Conservation (phyloP, 2,113 vertebrate genomes). For the Toxotes jaculatrix region DNA sequence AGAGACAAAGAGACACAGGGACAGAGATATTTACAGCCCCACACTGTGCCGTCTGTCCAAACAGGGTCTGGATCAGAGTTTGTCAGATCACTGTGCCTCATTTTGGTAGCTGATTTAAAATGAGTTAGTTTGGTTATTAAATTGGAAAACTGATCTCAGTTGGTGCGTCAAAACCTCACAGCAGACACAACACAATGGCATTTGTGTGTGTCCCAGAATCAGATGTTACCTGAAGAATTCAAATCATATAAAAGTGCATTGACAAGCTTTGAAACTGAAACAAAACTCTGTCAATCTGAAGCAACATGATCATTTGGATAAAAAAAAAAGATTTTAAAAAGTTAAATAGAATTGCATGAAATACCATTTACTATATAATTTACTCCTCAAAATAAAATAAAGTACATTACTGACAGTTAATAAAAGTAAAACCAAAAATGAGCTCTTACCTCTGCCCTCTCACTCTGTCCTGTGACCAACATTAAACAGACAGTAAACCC, state of each 20-base stretch:
- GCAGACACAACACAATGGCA: background rate
- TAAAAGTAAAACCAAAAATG: background rate
- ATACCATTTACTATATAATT: background rate
- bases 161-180: background rate
- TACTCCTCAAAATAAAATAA: slow-evolving; percentile 1
- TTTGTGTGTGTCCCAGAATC: background rate
- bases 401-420: background rate
- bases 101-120: background rate
- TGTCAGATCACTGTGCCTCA: background rate
- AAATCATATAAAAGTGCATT: background rate
- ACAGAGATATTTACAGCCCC: slow-evolving; percentile 18
- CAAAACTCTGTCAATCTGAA: too few relatives aligned
- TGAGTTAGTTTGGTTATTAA: accelerated
- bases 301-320: background rate
- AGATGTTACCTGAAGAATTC: background rate
- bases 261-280: background rate
- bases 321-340: background rate
- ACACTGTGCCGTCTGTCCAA: background rate
- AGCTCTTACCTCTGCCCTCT: slow-evolving; percentile 62
- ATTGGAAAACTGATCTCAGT: background rate
- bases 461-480: slow-evolving; percentile 33
- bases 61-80: background rate
- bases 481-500: slow-evolving; percentile 32
- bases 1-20: slow-evolving; percentile 28
- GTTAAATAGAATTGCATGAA: background rate